Evolutionary conservation across 2,797 vertebrate species (phyloP), one percentile per base, ranked within the genome.

Genomic region (Margarornis squamiger): DNA sequence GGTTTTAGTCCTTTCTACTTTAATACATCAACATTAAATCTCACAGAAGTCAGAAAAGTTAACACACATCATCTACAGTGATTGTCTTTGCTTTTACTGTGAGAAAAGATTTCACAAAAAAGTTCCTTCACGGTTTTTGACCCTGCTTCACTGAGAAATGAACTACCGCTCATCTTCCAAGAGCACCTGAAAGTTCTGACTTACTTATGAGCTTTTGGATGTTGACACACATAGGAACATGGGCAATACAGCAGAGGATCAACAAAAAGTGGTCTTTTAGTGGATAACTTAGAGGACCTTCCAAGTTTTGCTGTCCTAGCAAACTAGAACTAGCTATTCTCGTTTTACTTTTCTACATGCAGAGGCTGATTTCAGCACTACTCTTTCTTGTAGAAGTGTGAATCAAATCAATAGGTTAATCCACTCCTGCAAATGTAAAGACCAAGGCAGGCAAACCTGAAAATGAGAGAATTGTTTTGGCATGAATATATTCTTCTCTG

Each of bases 391-490:
- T 2, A 70, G 36, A 86, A n/a, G 34, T 57, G 46, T 34, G 39
- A 92, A 71, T 85, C 52, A 79, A 81, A 90, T 86, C 55, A 71
- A 59, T 71, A 91, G 45, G n/a, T 63, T 65, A 85, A 45, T 67
- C 39, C 32, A 57, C 23, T 55, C 68, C 34, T 81, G 66, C 54
- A 92, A 87, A 78, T 2, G 3, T 73, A 68, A 89, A 78, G 73
- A 92, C 46, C 34, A 77, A 90, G 84, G 81, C 59, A 76, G 74
- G 81, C 46, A 92, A 95, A 77, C 22, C 68, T 94, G 72, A n/a
- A 90, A 93, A 89, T 63, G 58, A 92, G 95, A 76, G 39, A 88
- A 89, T 70, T 87, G 63, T 74, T 93, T 95, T 93, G 80, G 27
- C 55, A 46, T 36, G 10, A 41, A 34, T 65, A 52, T 77, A 34